phyloP scores from a whole-genome alignment of 2,888 invertebrate genomes.

The Microctonus brassicae region DNA sequence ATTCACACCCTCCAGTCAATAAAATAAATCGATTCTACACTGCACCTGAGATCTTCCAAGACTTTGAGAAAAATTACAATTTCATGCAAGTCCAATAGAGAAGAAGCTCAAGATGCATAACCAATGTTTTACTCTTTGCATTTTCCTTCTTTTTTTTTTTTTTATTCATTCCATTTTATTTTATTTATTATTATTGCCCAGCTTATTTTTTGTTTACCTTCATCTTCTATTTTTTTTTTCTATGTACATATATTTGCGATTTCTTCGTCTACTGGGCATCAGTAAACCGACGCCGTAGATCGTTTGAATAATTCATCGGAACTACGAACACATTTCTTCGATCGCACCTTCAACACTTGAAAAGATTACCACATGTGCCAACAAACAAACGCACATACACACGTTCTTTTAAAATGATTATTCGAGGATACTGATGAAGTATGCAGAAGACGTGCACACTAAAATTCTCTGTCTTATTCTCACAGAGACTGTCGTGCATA shows the following conservation, averaged over 20 bases:
- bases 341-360: conserved; percentile 33
- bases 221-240: conserved; percentile 16
- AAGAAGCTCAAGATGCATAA: conserved; percentile 34
- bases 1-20: conserved; percentile 17
- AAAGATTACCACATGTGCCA: conserved; percentile 28
- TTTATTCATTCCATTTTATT: conserved; percentile 10
- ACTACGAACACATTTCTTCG: conserved; percentile 36
- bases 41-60: conserved; percentile 9
- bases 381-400: conserved; percentile 13
- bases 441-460: conserved; percentile 10
- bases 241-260: conserved; percentile 34
- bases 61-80: conserved; percentile 25
- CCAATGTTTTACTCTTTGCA: conserved; percentile 30
- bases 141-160: conserved; percentile 13
- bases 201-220: conserved; percentile 10
- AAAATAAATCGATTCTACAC: conserved; percentile 32
- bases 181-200: neutral
- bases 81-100: conserved; percentile 28
- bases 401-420: conserved; percentile 9
- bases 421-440: conserved; percentile 29
- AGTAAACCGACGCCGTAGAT: conserved; percentile 45
- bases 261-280: conserved; percentile 42
- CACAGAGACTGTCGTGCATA: neutral
- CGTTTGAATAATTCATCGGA: conserved; percentile 49
- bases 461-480: conserved; percentile 17